Conservation (phyloP, 2,113 vertebrate species). For the Pyxicephalus adspersus region DNA sequence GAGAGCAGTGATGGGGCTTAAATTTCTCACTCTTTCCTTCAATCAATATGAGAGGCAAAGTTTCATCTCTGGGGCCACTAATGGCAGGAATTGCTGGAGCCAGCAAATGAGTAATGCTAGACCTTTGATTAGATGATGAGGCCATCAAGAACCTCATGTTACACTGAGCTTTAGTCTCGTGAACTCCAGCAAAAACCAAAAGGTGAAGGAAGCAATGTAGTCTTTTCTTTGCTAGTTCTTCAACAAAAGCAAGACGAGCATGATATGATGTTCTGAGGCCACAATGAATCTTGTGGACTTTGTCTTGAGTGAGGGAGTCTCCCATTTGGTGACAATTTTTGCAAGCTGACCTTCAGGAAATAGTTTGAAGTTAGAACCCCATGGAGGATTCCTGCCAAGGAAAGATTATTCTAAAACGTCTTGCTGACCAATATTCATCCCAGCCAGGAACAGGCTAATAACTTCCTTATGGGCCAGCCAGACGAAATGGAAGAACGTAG, state of each 20-base stretch:
- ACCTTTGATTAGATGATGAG: conserved; percentile 85
- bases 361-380: conserved; percentile 71
- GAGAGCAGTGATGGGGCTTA: conserved; percentile 74
- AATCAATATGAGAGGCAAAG: conserved; percentile 94
- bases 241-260: conserved; percentile 27
- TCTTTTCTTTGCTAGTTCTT: conserved; percentile 58
- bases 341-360: conserved; percentile 68
- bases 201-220: conserved; percentile 65
- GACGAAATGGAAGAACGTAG: conserved; percentile 72
- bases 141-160: conserved; percentile 80
- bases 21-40: conserved; percentile 86
- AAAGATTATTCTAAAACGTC: conserved; percentile 68
- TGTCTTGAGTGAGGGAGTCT: conserved; percentile 69
- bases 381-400: conserved; percentile 67
- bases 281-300: conserved; percentile 64
- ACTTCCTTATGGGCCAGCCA: conserved; percentile 77
- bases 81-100: conserved; percentile 94
- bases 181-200: conserved; percentile 81
- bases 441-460: conserved; percentile 72
- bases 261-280: conserved; percentile 63
- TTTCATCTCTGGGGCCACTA: conserved; percentile 93
- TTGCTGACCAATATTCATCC: conserved; percentile 64
- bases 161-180: conserved; percentile 69
- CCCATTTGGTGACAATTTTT: conserved; percentile 69
- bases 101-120: conserved; percentile 91